Conservation (phyloP, 1,140 invertebrate species). For the Drosophila novamexicana region DNA sequence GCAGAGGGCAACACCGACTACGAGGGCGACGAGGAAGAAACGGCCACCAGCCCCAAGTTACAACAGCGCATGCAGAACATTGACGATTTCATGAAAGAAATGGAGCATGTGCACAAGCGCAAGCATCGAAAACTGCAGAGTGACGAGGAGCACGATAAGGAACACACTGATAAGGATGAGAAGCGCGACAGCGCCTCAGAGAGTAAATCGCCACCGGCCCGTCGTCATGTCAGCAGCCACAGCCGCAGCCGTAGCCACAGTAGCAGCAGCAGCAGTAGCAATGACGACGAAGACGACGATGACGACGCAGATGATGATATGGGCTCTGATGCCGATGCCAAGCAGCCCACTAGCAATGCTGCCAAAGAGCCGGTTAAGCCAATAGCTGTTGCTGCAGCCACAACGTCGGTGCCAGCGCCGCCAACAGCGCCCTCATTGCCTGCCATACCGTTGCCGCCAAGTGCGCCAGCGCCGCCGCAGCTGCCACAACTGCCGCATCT, state of each 20-base stretch:
- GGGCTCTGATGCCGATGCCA: constrained; percentile 26
- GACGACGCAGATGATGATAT: constrained; percentile 48
- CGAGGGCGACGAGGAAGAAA: constrained; percentile 55
- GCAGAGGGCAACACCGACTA: constrained; percentile 85
- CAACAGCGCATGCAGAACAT: constrained; percentile 96
- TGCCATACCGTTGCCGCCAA: constrained; percentile 59
- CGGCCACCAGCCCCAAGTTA: constrained; percentile 83
- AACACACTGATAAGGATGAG: constrained; percentile 29
- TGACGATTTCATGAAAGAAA: constrained; percentile 96
- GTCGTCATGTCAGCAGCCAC: constrained; percentile 18
- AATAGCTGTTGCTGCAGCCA: background rate
- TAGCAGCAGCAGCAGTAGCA: constrained; percentile 29
- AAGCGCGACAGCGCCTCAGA: constrained; percentile 50
- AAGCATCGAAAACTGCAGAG: constrained; percentile 77
- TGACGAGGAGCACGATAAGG: constrained; percentile 43
- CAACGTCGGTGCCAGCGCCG: constrained; percentile 38
- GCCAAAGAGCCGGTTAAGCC: constrained; percentile 29
- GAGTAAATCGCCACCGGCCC: constrained; percentile 42
- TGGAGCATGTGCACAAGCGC: constrained; percentile 93
- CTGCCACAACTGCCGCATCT: constrained; percentile 72
- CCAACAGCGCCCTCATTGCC: constrained; percentile 54
- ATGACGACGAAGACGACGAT: constrained; percentile 45
- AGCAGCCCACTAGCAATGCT: constrained; percentile 19
- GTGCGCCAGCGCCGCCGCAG: constrained; percentile 64
- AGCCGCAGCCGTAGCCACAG: constrained; percentile 12